A percentile compares a stretch with the other conserved stretches of the same genome.
phyloP scores from a whole-genome alignment of 2,888 invertebrate genomes.

The Liposcelis brunnea region DNA sequence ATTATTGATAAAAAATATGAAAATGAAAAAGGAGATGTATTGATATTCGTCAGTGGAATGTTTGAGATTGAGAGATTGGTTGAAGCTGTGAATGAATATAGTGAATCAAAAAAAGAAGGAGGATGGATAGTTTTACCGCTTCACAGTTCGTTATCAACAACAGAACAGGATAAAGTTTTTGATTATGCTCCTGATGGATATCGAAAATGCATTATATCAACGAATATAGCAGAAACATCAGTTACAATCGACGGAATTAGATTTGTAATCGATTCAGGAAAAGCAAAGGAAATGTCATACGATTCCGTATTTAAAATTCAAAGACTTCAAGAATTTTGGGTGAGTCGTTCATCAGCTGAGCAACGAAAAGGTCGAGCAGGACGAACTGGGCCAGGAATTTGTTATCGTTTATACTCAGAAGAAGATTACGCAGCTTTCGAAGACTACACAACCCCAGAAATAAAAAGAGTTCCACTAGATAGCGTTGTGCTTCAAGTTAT shows the following conservation, averaged over 20 bases:
- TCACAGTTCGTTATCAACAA: constrained; percentile 80
- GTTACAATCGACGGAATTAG: constrained; percentile 96
- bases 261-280: constrained; percentile 94
- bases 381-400: constrained; percentile 70
- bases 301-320: constrained; percentile 83
- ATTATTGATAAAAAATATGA: constrained; percentile 78
- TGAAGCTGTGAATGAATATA: constrained; percentile 71
- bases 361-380: constrained; percentile 87
- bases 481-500: constrained; percentile 84
- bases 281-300: constrained; percentile 91
- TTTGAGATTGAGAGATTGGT: constrained; percentile 78
- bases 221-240: constrained; percentile 97
- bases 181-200: constrained; percentile 88
- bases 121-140: constrained; percentile 87
- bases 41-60: constrained; percentile 90
- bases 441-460: constrained; percentile 79
- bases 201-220: constrained; percentile 91
- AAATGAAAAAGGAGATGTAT: constrained; percentile 77
- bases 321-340: constrained; percentile 82
- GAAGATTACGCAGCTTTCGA: constrained; percentile 63
- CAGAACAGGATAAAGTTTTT: constrained; percentile 94
- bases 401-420: constrained; percentile 77
- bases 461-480: constrained; percentile 85
- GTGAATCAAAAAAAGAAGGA: constrained; percentile 43
- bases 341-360: constrained; percentile 93